A percentile compares a stretch with the other conserved stretches of the same genome.
Conservation (phyloP, 2,888 invertebrate species). For the Heliothis peltigera region DNA sequence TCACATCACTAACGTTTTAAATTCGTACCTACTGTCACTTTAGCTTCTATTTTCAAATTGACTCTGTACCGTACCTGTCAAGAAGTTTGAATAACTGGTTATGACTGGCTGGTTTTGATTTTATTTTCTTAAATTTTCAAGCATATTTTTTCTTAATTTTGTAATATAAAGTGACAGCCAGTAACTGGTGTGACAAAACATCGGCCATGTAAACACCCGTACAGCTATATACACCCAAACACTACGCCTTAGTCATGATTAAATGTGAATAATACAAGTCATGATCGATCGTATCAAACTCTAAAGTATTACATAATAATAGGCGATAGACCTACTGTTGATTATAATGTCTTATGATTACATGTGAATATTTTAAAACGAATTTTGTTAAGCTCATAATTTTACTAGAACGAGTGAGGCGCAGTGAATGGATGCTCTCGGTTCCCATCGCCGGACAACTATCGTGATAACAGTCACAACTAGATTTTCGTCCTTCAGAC, state of each 20-base stretch:
- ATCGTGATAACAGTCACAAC: conserved; percentile 59
- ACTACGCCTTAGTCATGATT: conserved; percentile 60
- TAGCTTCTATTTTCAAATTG: neutral
- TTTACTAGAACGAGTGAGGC: conserved; percentile 58
- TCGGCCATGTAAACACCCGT: conserved; percentile 44
- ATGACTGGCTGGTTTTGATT: neutral
- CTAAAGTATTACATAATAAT: conserved; percentile 58
- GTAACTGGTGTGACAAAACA: conserved; percentile 39
- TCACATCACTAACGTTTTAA: conserved; percentile 38
- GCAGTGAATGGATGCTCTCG: conserved; percentile 58
- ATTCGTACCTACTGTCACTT: conserved; percentile 33
- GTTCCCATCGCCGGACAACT: conserved; percentile 62
- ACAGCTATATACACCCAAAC: conserved; percentile 58
- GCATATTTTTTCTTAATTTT: neutral
- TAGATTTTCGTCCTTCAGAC: conserved; percentile 50
- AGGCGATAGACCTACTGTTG: conserved; percentile 57
- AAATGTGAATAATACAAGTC: conserved; percentile 55
- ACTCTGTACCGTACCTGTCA: neutral
- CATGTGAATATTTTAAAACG: conserved; percentile 57
- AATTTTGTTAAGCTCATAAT: conserved; percentile 62
- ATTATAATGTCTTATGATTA: conserved; percentile 62
- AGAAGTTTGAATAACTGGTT: neutral
- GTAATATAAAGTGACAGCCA: conserved; percentile 25
- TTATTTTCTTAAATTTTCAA: neutral
- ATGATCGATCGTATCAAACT: conserved; percentile 59